These are phyloP conservation scores for Drosophila pseudoobscura DNA, from an alignment of 1,140 invertebrate genomes.

Conservation along the genomic window DNA sequence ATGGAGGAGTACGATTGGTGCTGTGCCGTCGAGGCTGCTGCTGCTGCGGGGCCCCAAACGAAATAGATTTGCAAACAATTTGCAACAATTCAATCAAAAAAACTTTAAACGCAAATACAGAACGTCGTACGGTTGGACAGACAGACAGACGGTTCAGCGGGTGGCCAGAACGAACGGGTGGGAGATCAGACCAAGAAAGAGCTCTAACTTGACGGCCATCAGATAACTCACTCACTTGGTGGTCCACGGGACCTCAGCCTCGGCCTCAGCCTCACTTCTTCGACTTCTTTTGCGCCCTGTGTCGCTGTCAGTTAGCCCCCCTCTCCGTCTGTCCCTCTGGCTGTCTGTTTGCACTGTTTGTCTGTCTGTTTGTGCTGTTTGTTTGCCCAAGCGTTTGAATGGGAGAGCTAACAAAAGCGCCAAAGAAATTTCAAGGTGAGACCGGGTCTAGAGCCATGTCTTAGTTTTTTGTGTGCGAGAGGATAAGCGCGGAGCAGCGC, in stretches of 20 bases:
- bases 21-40: too few relatives aligned
- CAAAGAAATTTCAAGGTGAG: slow-evolving; percentile 77
- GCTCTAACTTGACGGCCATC: slow-evolving; percentile 60
- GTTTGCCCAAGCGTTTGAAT: slow-evolving; percentile 79
- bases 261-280: slow-evolving; percentile 43
- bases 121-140: slow-evolving; percentile 38
- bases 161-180: slow-evolving; percentile 14
- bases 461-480: slow-evolving; percentile 16
- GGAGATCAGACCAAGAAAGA: slow-evolving; percentile 16
- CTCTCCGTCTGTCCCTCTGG: neutral
- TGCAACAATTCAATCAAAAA: slow-evolving; percentile 82
- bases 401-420: slow-evolving; percentile 49
- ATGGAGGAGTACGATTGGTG: slow-evolving; percentile 32
- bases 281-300: slow-evolving; percentile 62
- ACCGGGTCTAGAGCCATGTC: slow-evolving; percentile 24
- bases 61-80: slow-evolving; percentile 82
- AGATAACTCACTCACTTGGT: slow-evolving; percentile 81
- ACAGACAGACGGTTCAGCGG: slow-evolving; percentile 24
- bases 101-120: slow-evolving; percentile 81
- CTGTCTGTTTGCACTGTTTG: neutral
- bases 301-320: slow-evolving; percentile 39
- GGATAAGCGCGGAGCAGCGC: slow-evolving; percentile 51
- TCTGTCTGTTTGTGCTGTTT: slow-evolving; percentile 44
- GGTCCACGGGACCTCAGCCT: slow-evolving; percentile 43
- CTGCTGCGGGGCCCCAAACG: slow-evolving; percentile 28